A percentile compares a stretch with the other conserved stretches of the same genome.
Evolutionary conservation across 2,113 vertebrate genomes (phyloP).

Genomic region (Neogale vison): DNA sequence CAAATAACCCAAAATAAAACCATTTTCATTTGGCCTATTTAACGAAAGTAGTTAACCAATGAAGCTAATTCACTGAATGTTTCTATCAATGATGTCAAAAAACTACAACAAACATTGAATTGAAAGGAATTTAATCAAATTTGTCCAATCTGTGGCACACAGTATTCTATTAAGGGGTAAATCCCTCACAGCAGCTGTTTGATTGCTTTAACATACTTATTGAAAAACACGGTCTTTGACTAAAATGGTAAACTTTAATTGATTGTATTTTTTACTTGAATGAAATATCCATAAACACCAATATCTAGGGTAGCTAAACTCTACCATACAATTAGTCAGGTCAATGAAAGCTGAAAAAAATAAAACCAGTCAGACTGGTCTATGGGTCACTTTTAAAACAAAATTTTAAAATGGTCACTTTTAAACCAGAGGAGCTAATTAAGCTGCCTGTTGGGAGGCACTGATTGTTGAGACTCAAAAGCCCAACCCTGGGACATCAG

Average conservation of each 20-base stretch:
- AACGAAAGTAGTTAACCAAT: not conserved
- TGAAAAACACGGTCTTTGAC: not conserved
- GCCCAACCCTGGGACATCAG: not conserved
- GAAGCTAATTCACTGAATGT: not conserved
- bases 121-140: no score
- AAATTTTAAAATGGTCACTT: not conserved
- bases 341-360: not conserved
- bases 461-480: not conserved
- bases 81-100: not conserved
- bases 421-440: not conserved
- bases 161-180: not conserved
- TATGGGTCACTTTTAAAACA: not conserved
- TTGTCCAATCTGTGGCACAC: not conserved
- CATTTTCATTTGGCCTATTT: not conserved
- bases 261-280: constrained; percentile 20
- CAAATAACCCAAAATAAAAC: not conserved
- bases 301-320: not conserved
- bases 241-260: not conserved
- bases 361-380: not conserved
- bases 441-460: not conserved
- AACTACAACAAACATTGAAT: not conserved
- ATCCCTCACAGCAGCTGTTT: not conserved
- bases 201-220: not conserved
- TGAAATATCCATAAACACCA: not conserved
- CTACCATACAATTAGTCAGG: not conserved